Conservation (phyloP, 1,140 invertebrate species). For the Eriocheir sinensis region DNA sequence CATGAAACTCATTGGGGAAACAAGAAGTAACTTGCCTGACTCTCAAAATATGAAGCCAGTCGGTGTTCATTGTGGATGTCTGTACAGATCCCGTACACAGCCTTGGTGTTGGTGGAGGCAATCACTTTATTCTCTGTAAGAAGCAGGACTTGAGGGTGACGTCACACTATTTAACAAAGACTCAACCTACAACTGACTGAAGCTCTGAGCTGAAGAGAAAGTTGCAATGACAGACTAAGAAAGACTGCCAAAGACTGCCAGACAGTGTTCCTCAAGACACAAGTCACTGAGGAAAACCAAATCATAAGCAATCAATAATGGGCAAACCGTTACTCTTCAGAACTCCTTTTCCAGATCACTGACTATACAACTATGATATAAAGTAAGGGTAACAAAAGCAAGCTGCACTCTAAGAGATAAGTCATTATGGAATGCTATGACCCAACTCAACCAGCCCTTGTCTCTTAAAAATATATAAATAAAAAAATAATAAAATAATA, state of each 20-base stretch:
- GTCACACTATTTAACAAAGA: not conserved
- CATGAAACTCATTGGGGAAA: not conserved
- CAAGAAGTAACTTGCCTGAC: conserved; percentile 49
- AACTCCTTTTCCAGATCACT: not conserved
- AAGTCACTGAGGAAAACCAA: not conserved
- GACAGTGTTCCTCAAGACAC: not conserved
- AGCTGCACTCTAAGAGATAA: too few relatives aligned
- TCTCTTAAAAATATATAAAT: too few relatives aligned
- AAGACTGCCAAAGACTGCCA: not conserved
- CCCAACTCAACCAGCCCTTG: too few relatives aligned
- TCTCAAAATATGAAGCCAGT: conserved; percentile 89
- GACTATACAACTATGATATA: too few relatives aligned
- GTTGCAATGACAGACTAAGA: not conserved
- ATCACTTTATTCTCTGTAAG: conserved; percentile 84
- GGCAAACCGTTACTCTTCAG: not conserved
- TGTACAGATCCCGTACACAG: conserved; percentile 90
- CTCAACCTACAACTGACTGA: too few relatives aligned
- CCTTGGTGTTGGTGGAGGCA: conserved; percentile 89
- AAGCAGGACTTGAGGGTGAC: not conserved
- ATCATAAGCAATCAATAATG: too few relatives aligned
- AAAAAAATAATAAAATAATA: too few relatives aligned
- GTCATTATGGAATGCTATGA: too few relatives aligned
- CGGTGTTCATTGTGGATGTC: conserved; percentile 90
- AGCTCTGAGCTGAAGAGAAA: not conserved
- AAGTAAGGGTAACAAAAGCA: too few relatives aligned